These are phyloP conservation scores for Limonius californicus DNA, from an alignment of 1,140 invertebrate genomes.

Conservation along the genomic window DNA sequence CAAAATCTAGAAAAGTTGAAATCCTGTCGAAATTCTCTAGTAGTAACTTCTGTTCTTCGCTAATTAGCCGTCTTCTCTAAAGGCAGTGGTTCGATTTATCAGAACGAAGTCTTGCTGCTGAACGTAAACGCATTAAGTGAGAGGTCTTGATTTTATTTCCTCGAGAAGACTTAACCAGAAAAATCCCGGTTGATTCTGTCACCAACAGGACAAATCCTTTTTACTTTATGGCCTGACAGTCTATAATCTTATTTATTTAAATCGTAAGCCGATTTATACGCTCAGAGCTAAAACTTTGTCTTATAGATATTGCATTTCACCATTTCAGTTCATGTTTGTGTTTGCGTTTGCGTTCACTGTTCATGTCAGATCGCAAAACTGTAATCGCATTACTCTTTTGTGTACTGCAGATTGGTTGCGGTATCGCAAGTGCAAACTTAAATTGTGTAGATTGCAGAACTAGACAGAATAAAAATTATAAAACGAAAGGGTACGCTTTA, in stretches of 20 bases:
- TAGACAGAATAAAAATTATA: too few relatives aligned
- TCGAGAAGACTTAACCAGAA: background rate
- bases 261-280: slow-evolving; percentile 1
- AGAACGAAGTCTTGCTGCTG: background rate
- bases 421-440: too few relatives aligned
- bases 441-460: too few relatives aligned
- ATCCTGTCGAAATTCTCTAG: background rate
- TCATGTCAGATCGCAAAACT: too few relatives aligned
- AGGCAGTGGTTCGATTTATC: background rate
- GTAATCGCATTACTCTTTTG: background rate
- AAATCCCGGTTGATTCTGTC: background rate
- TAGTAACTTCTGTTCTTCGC: background rate
- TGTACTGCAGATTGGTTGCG: too few relatives aligned
- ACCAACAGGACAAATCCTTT: background rate
- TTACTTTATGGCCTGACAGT: background rate
- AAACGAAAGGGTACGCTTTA: too few relatives aligned
- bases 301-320: background rate
- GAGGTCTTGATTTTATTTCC: background rate
- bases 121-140: background rate
- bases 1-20: background rate
- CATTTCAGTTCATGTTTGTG: background rate
- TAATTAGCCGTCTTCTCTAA: background rate
- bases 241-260: background rate
- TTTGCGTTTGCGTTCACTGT: too few relatives aligned
- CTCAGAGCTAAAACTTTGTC: background rate